Evolutionary conservation across 2,888 invertebrate genomes (phyloP).

Genomic region (Apamea monoglypha): DNA sequence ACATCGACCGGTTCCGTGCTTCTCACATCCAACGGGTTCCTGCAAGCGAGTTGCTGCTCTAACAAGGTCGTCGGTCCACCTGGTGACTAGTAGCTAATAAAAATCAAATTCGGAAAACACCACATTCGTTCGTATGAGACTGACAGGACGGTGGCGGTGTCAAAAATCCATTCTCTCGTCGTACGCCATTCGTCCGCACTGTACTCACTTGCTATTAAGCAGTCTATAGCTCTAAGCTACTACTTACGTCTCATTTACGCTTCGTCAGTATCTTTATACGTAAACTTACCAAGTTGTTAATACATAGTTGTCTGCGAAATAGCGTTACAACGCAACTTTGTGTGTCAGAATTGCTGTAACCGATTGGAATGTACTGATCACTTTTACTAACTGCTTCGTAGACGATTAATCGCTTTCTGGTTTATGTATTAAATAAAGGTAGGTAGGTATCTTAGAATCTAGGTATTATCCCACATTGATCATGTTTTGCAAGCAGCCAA

Average conservation of each 20-base stretch:
- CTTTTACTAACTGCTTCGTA: conserved; percentile 18
- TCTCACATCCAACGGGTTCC: no score
- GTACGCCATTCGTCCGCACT: no score
- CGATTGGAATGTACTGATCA: conserved; percentile 24
- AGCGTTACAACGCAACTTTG: conserved; percentile 39
- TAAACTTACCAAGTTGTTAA: conserved; percentile 19
- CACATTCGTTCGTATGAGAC: no score
- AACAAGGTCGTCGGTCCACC: no score
- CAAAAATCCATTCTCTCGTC: no score
- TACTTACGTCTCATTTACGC: not conserved
- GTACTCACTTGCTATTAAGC: not conserved
- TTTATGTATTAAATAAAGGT: conserved; percentile 1
- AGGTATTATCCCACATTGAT: not conserved
- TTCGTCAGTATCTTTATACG: not conserved
- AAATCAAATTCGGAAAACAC: no score
- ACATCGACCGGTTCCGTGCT: no score
- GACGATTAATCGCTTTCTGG: conserved; percentile 10
- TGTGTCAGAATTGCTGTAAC: conserved; percentile 46
- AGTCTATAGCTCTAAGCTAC: conserved; percentile 1
- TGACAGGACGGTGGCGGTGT: no score
- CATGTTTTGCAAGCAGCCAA: not conserved
- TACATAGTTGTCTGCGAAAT: conserved; percentile 12
- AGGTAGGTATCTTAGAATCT: not conserved
- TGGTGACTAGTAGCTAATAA: no score
- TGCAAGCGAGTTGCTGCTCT: no score